Evolutionary conservation across 2,797 vertebrate genomes (phyloP).

Genomic region (Australoheros facetus): DNA sequence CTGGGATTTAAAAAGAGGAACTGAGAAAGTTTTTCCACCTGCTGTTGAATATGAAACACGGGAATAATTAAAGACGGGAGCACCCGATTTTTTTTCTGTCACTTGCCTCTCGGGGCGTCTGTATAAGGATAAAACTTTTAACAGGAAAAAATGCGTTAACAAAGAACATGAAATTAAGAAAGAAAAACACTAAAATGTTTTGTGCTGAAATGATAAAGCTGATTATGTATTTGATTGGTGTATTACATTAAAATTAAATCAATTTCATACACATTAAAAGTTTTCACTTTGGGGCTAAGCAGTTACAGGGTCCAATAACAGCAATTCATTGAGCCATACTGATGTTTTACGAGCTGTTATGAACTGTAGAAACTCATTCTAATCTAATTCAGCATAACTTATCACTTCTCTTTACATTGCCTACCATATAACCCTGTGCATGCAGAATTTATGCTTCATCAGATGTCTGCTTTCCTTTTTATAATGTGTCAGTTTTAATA

Average conservation of each 20-base stretch:
- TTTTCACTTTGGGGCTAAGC: neutral
- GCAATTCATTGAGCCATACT: neutral
- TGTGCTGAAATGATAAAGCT: neutral
- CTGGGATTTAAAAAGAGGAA: neutral
- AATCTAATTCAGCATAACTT: rapidly evolving
- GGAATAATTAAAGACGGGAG: neutral
- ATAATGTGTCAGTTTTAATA: too few relatives aligned
- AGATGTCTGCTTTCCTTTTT: too few relatives aligned
- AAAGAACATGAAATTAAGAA: neutral
- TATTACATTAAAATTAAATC: neutral
- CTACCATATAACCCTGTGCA: too few relatives aligned
- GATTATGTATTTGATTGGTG: neutral
- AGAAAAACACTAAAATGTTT: neutral
- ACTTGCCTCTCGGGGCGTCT: too few relatives aligned
- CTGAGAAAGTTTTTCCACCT: neutral
- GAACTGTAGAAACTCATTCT: neutral
- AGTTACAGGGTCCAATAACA: neutral
- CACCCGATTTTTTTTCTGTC: too few relatives aligned
- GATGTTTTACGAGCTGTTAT: too few relatives aligned
- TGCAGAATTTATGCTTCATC: too few relatives aligned
- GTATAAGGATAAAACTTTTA: too few relatives aligned
- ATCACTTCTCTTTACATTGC: neutral
- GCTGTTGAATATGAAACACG: neutral
- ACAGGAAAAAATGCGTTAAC: neutral
- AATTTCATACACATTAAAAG: neutral